phyloP scores from a whole-genome alignment of 1,140 invertebrate species.

The Drosophila nannoptera region DNA sequence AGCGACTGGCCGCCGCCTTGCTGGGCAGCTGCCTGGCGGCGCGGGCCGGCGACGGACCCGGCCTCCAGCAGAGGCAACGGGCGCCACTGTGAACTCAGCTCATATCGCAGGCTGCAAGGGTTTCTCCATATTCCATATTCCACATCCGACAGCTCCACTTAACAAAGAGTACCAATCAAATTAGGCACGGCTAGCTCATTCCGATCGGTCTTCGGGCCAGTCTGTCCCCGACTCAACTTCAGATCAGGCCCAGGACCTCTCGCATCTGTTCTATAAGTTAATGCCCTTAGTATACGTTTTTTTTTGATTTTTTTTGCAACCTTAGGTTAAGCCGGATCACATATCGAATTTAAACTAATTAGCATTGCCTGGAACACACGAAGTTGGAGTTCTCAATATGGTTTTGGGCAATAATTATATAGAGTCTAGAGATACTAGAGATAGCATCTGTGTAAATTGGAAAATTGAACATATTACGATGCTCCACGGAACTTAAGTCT shows the following conservation, averaged over 20 bases:
- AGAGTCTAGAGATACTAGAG: conserved; percentile 21
- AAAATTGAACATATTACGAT: conserved; percentile 37
- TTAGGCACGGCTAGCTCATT: too few relatives aligned
- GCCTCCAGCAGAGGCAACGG: conserved; percentile 2
- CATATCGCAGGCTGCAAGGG: conserved; percentile 57
- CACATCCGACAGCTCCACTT: not conserved
- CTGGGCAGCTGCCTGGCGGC: conserved; percentile 65
- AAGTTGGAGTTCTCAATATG: not conserved
- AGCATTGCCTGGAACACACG: conserved; percentile 47
- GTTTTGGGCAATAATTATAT: conserved; percentile 37
- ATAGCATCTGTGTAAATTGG: conserved; percentile 38
- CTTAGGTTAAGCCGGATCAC: conserved; percentile 66
- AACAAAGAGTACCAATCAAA: too few relatives aligned
- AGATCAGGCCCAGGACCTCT: too few relatives aligned
- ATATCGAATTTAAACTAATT: conserved; percentile 79
- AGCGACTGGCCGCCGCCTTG: conserved; percentile 77
- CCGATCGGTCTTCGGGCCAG: too few relatives aligned
- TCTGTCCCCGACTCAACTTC: too few relatives aligned
- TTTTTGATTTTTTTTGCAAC: conserved; percentile 36
- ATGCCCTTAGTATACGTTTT: not conserved
- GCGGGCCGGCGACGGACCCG: conserved; percentile 15
- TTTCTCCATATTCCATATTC: conserved; percentile 9
- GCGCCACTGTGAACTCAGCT: conserved; percentile 42
- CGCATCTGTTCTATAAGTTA: too few relatives aligned
- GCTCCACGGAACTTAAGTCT: conserved; percentile 29